These are phyloP conservation scores for Lysandra bellargus DNA, from an alignment of 2,888 invertebrate species.

Conservation along the genomic window DNA sequence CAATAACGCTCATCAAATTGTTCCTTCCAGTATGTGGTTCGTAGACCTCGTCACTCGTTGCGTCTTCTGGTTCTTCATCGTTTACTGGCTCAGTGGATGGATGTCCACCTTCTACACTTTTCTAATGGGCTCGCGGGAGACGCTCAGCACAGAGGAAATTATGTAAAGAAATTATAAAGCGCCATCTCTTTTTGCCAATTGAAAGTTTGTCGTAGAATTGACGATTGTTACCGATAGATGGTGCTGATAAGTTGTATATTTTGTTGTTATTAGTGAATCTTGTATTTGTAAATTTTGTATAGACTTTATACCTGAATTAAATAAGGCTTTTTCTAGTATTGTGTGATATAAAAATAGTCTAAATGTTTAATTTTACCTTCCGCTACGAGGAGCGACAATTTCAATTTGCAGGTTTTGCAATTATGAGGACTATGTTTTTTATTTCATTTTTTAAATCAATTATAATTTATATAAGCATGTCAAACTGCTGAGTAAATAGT, in stretches of 20 bases:
- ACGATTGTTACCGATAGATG: neutral
- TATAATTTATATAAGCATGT: no score
- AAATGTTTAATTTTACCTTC: neutral
- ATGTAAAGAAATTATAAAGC: slow-evolving; percentile 6
- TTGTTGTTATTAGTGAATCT: neutral
- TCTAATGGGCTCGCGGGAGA: slow-evolving; percentile 44
- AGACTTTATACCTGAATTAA: neutral
- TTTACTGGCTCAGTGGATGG: slow-evolving; percentile 77
- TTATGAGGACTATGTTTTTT: neutral
- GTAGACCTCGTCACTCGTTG: slow-evolving; percentile 88
- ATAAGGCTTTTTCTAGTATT: neutral
- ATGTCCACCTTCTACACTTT: slow-evolving; percentile 51
- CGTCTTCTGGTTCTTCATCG: slow-evolving; percentile 83
- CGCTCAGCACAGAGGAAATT: slow-evolving; percentile 40
- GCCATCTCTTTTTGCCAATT: neutral
- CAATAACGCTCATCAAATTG: slow-evolving; percentile 34
- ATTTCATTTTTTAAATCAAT: neutral
- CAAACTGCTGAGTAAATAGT: neutral
- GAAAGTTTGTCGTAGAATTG: neutral
- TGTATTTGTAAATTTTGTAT: neutral
- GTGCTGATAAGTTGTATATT: neutral
- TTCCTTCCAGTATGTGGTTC: slow-evolving; percentile 90
- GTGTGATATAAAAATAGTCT: neutral
- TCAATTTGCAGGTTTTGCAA: neutral
- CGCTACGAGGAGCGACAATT: neutral